Conservation (phyloP, 2,113 vertebrate species). For the Jacana jacana region DNA sequence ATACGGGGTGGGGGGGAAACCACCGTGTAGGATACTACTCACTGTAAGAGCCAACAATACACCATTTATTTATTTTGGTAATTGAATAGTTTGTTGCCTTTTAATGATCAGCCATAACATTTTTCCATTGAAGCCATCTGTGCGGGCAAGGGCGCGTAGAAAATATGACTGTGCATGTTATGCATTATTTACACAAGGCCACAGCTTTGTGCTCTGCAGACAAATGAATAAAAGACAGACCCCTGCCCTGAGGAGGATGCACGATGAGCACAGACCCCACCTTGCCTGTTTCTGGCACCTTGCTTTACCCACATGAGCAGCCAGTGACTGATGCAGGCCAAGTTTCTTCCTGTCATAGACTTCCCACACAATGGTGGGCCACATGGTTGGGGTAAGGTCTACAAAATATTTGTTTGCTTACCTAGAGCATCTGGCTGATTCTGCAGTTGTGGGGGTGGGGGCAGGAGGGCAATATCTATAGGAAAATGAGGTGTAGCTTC, state of each 20-base stretch:
- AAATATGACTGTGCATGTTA: conserved; percentile 45
- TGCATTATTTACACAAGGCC: conserved; percentile 55
- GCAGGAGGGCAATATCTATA: background rate
- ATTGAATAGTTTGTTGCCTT: background rate
- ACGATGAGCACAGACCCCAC: background rate
- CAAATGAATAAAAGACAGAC: conserved; percentile 10
- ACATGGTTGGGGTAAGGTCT: background rate
- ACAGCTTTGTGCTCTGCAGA: conserved; percentile 27
- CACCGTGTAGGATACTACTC: background rate
- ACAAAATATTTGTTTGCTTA: background rate
- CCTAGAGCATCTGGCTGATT: background rate
- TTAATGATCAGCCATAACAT: background rate
- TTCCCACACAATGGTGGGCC: background rate
- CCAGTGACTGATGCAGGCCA: rapidly evolving
- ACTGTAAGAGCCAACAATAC: background rate
- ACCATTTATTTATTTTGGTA: background rate
- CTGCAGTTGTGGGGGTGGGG: no score
- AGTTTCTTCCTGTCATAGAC: background rate
- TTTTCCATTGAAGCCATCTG: conserved; percentile 34
- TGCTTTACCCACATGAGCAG: rapidly evolving
- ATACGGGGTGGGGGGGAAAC: background rate
- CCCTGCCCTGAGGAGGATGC: conserved; percentile 5
- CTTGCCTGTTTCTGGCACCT: background rate
- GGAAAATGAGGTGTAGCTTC: background rate
- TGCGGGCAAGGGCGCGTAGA: background rate